A percentile compares a stretch with the other conserved stretches of the same genome.
Evolutionary conservation across 92 coral and sea anemone genomes (phyloP).

Genomic region (Umimayanthus chanpuru): DNA sequence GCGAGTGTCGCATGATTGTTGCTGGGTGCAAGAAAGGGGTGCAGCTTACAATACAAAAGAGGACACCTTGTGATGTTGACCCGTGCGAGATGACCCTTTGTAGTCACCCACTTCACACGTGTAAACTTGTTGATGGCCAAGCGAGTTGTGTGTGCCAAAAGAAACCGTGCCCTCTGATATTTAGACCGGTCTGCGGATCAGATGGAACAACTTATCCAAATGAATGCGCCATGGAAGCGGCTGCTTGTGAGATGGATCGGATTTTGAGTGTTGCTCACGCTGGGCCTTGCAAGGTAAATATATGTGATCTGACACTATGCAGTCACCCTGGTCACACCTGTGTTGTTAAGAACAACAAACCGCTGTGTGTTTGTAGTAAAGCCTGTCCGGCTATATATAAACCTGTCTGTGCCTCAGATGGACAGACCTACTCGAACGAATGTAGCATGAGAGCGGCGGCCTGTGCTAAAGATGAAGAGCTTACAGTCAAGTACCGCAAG

Average conservation of each 20-base stretch:
- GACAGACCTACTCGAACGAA: constrained; percentile 46
- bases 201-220: constrained; percentile 71
- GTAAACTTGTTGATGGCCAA: constrained; percentile 53
- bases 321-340: constrained; percentile 49
- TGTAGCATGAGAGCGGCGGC: constrained; percentile 19
- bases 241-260: constrained; percentile 28
- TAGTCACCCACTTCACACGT: constrained; percentile 56
- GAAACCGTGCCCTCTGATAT: constrained; percentile 44
- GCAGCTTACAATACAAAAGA: constrained; percentile 42
- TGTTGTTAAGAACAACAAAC: constrained; percentile 31
- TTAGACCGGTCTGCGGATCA: constrained; percentile 76
- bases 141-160: constrained; percentile 65
- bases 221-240: constrained; percentile 53
- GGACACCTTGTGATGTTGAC: constrained; percentile 57
- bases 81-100: constrained; percentile 41
- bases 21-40: constrained; percentile 66
- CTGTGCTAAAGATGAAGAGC: constrained; percentile 13
- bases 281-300: constrained; percentile 22
- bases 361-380: constrained; percentile 47
- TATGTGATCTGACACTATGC: constrained; percentile 44
- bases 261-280: constrained; percentile 25
- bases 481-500: background rate
- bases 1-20: constrained; percentile 67
- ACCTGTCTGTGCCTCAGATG: constrained; percentile 57
- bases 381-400: background rate